These are phyloP conservation scores for Callocephalon fimbriatum DNA, from an alignment of 2,113 vertebrate genomes.

Conservation along the genomic window DNA sequence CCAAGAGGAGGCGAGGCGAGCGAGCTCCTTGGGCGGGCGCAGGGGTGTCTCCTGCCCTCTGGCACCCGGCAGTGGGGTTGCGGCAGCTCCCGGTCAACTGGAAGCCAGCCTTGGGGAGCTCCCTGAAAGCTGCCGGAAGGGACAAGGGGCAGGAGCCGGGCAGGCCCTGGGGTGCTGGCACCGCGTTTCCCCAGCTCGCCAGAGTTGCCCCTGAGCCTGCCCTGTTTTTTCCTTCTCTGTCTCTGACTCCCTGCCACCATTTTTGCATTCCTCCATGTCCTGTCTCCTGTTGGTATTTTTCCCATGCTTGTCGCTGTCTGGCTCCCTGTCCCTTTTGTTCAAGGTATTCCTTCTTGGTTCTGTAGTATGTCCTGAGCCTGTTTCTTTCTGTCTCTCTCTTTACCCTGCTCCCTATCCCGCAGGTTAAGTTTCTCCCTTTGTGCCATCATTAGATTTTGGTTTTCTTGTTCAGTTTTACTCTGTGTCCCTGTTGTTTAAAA, in stretches of 20 bases:
- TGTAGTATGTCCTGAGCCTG: neutral
- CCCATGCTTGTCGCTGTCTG: fast-evolving
- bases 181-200: neutral
- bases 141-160: neutral
- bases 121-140: neutral
- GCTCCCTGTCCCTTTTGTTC: neutral
- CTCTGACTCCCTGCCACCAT: neutral
- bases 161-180: too few species aligned
- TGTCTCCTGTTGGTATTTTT: neutral
- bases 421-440: neutral
- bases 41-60: too few species aligned
- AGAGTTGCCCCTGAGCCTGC: too few species aligned
- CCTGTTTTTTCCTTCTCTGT: neutral
- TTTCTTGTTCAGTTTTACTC: neutral
- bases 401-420: neutral
- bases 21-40: too few species aligned
- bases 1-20: neutral
- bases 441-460: neutral
- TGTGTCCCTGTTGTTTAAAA: neutral
- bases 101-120: neutral
- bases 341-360: neutral
- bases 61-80: too few species aligned
- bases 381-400: neutral
- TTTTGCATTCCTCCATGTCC: neutral
- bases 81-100: too few species aligned